A percentile compares a stretch with the other conserved stretches of the same genome.
These are phyloP conservation scores for Quadroppia sp. DNA, from an alignment of 2,888 invertebrate species.

Conservation along the genomic window DNA sequence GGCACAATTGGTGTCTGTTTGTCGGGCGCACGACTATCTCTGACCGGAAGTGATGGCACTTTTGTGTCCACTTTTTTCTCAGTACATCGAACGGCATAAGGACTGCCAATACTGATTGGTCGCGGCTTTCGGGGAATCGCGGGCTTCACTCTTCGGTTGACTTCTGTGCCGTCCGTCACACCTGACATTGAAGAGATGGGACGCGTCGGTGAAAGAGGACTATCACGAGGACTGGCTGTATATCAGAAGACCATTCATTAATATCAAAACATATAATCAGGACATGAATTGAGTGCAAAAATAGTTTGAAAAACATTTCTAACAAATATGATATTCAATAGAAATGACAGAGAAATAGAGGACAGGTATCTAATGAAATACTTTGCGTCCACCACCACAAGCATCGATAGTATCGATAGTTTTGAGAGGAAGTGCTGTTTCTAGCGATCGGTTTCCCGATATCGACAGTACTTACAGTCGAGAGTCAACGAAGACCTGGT, in stretches of 20 bases:
- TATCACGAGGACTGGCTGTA: slow-evolving; percentile 55
- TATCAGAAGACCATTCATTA: slow-evolving; percentile 60
- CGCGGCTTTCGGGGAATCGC: slow-evolving; percentile 57
- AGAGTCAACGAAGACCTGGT: background rate
- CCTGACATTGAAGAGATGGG: slow-evolving; percentile 81
- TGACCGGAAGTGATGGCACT: background rate
- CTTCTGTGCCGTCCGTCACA: slow-evolving; percentile 52
- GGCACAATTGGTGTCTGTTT: background rate
- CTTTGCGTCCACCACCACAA: no score
- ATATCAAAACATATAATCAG: no score
- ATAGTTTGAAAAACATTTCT: no score
- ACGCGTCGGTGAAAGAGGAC: slow-evolving; percentile 61
- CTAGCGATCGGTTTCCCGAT: no score
- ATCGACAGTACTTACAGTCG: slow-evolving; percentile 22
- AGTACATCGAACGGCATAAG: slow-evolving; percentile 56
- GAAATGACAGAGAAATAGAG: no score
- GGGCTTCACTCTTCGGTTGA: background rate
- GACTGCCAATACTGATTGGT: slow-evolving; percentile 77
- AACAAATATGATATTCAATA: no score
- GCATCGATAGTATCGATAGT: no score
- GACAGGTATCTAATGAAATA: no score
- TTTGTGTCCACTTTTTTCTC: slow-evolving; percentile 15
- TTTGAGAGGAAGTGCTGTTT: background rate
- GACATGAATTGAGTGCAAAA: no score
- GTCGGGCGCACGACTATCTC: background rate